Conservation (phyloP, 2,797 vertebrate genomes). For the Clarias fuscus region DNA sequence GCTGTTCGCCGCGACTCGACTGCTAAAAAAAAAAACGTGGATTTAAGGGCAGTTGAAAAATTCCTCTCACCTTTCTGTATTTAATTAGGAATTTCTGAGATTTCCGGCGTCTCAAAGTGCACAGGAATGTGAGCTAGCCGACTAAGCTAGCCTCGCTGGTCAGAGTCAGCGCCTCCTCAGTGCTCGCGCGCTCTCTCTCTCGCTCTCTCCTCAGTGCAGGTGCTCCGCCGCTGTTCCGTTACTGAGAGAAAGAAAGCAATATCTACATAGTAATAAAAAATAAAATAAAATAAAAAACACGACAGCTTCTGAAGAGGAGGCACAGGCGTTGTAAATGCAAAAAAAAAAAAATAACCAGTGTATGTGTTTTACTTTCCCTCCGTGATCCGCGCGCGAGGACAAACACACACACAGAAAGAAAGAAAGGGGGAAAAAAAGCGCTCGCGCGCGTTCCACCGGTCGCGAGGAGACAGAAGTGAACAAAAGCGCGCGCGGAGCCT, state of each 20-base stretch:
- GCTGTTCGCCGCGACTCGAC: neutral
- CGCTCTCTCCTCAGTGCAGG: slow-evolving; percentile 57
- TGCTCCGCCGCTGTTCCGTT: slow-evolving; percentile 50
- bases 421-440: neutral
- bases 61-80: slow-evolving; percentile 63
- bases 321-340: neutral
- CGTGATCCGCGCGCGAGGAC: neutral
- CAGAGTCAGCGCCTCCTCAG: slow-evolving; percentile 52
- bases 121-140: slow-evolving; percentile 63
- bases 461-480: slow-evolving; percentile 50
- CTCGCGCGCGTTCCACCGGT: slow-evolving; percentile 33
- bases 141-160: slow-evolving; percentile 55
- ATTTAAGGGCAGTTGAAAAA: neutral
- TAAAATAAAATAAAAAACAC: slow-evolving; percentile 38
- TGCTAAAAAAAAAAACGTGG: too few relatives aligned
- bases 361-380: neutral
- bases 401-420: neutral
- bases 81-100: slow-evolving; percentile 13
- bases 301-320: neutral
- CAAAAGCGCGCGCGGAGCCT: slow-evolving; percentile 53
- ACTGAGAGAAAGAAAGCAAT: slow-evolving; percentile 42
- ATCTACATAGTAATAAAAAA: too few relatives aligned
- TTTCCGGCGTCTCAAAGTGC: slow-evolving; percentile 58
- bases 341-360: neutral
- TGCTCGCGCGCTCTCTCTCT: slow-evolving; percentile 33